These are phyloP conservation scores for Invenusta paracnida DNA, from an alignment of 2,888 invertebrate genomes.

Conservation along the genomic window DNA sequence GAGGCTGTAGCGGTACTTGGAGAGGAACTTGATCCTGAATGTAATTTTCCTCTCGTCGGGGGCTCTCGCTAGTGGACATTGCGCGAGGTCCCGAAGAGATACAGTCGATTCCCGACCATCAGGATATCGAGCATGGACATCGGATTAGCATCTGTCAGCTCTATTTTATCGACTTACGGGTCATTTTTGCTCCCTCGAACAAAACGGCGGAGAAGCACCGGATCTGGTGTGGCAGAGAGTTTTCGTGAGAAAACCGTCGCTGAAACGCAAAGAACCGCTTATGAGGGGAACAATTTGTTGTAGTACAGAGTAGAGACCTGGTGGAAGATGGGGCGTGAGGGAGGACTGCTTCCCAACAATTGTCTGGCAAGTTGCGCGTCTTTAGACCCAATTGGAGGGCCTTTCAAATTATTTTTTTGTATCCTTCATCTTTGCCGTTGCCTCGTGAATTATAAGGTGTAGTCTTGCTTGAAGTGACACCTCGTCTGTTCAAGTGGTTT, in stretches of 20 bases:
- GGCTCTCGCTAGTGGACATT: background rate
- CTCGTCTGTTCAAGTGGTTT: slow-evolving; percentile 35
- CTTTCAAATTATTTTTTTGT: slow-evolving; percentile 45
- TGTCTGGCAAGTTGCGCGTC: slow-evolving; percentile 17
- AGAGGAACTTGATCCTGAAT: slow-evolving; percentile 2
- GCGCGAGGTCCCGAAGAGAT: slow-evolving; percentile 3
- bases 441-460: slow-evolving; percentile 45
- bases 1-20: background rate
- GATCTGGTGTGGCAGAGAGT: slow-evolving; percentile 10
- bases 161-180: background rate
- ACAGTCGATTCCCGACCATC: too few species aligned
- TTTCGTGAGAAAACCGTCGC: background rate
- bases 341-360: slow-evolving; percentile 42
- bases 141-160: background rate
- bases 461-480: slow-evolving; percentile 45
- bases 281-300: slow-evolving; percentile 41
- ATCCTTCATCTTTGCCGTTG: slow-evolving; percentile 43
- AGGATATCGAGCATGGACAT: background rate
- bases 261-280: slow-evolving; percentile 39
- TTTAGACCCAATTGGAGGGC: slow-evolving; percentile 37
- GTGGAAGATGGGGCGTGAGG: slow-evolving; percentile 44
- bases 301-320: slow-evolving; percentile 41
- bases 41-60: background rate
- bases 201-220: background rate
- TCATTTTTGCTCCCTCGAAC: background rate